These are phyloP conservation scores for Danio jaintianensis DNA, from an alignment of 2,797 vertebrate genomes.

Conservation along the genomic window DNA sequence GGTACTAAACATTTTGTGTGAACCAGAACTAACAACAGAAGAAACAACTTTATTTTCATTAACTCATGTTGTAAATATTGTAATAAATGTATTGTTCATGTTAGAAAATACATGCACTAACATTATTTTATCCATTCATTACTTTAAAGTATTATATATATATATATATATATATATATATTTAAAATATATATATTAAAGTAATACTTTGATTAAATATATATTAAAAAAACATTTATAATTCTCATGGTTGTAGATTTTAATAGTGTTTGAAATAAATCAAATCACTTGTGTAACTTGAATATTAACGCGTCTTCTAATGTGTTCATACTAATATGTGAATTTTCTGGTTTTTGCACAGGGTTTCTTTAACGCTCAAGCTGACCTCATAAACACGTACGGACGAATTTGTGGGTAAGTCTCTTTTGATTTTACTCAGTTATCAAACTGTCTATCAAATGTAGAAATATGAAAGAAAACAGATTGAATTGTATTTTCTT, in stretches of 20 bases:
- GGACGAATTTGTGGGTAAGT: constrained; percentile 92
- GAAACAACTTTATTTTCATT: no score
- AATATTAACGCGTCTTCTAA: background rate
- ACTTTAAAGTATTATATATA: no score
- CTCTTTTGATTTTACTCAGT: constrained; percentile 9
- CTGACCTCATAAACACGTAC: constrained; percentile 81
- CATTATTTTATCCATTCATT: no score
- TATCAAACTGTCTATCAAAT: constrained; percentile 2
- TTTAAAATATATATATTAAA: no score
- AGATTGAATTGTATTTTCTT: background rate
- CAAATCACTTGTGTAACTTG: background rate
- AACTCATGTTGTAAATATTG: no score
- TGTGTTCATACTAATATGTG: background rate
- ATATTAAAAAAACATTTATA: no score
- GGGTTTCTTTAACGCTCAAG: constrained; percentile 85
- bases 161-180: no score
- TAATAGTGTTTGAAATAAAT: constrained; percentile 15
- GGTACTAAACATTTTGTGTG: no score
- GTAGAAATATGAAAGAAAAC: constrained; percentile 1
- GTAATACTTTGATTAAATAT: no score
- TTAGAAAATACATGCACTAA: no score
- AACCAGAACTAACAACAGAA: no score
- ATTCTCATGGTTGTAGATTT: constrained; percentile 1
- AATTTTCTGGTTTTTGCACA: constrained; percentile 63
- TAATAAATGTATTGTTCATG: no score